Evolutionary conservation across 1,140 invertebrate species (phyloP), one percentile per base, ranked within the genome.

Genomic region (Temnothorax curvispinosus): DNA sequence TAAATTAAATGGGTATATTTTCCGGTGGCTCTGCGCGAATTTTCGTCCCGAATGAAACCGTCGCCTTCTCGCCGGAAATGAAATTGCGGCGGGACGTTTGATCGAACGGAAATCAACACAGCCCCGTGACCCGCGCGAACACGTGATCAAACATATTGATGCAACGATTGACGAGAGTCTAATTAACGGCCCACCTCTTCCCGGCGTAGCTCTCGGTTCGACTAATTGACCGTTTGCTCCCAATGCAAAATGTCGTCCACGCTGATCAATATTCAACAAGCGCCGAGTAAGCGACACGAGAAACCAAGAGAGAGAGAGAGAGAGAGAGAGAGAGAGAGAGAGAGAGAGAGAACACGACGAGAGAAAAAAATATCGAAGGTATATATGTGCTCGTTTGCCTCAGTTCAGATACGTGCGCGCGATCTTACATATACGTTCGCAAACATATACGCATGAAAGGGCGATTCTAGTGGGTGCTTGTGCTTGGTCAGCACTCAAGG

Each of bases 401-500:
- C 58, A 60, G 60, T 62, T 58, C 52, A 71, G 50, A 78, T 56
- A 77, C 58, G 86, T 85, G 3, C 35, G 32, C 27, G 27, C 27
- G 27, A 71, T 54, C 7, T 64, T 54, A 75, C 86, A 56, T 27
- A 65, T 15, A 67, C 35, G 41, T 8, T 21, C 78, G 35, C 74
- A 64, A n/a, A 44, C 27, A 58, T 44, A 2, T 50, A 56, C 60
- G 21, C 47, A 76, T 21, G 35, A 62, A 64, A 82, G 81, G 82
- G 54, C 65, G 44, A 86, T 88, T 91, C 89, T 87, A 94, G 94
- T 94, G 93, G 92, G 92, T 93, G 89, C 90, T 87, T 86, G 89
- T 95, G 94, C 94, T 95, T 95, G 95, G 94, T 95, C 94, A 95
- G 95, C 94, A 94, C 69, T 80, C 90, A 90, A 93, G 93, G 92